Evolutionary conservation across 2,888 invertebrate genomes (phyloP), one percentile per base, ranked within the genome.

Genomic region (Mesorhabditis belari): DNA sequence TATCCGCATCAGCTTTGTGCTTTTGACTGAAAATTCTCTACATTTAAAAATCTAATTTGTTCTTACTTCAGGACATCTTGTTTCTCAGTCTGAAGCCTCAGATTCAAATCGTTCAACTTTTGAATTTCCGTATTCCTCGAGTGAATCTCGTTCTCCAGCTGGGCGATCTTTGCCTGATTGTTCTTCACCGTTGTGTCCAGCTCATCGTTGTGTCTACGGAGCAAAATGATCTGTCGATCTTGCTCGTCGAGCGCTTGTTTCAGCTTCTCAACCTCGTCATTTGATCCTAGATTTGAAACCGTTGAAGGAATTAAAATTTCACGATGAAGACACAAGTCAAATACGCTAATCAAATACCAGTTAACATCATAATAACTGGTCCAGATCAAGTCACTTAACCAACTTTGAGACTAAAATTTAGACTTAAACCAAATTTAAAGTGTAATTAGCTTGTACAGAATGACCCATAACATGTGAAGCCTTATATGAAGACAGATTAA

Each of bases 171-270:
- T 50, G 78, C 77, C 65, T 77, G 77, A n/a, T 69, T 68, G 27
- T 71, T 76, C 70, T 80, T 79, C 55, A 78, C 72, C 27, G 76
- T 74, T 2, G 77, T 74, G 60, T 79, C 79, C 51, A 80, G 66
- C 44, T 79, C 79, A 58, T 79, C 79, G 51, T 80, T 80, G 64
- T 75, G 76, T 49, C 76, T 70, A 24, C 77, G 74, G 5, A 79
- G 66, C n/a, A 77, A 64, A 59, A 74, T 70, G 54, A 78, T 63
- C 61, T 74, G 76, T 49, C 76, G 69, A 55, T 80, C 77, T 52
- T 70, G 71, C 58, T 80, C 78, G 27, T 67, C 69, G 55, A 80
- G 67, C 19, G 67, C 65, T 35, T 69, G 66, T 24, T 70, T 71
- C 5, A 73, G 68, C 62, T 72, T 75, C 25, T 79, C 79, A 5